Base-by-base conservation (phyloP, 2,113 vertebrate genomes). In the Oncorhynchus clarkii region DNA sequence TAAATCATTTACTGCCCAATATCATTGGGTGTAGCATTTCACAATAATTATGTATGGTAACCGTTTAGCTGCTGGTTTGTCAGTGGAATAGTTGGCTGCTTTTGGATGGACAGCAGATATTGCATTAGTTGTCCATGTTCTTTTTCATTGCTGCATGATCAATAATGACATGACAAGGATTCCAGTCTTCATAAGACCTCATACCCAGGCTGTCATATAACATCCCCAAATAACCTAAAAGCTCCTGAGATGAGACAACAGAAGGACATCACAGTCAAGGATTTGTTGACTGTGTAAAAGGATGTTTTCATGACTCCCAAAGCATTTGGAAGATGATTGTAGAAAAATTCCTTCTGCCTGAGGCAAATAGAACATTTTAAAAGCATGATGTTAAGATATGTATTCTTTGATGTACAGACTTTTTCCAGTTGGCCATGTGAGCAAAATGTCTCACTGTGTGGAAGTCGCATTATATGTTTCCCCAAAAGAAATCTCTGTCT, bases 301-400 rank as follows among this genome's bases (percentile, higher is more conserved):
- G 67, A 16, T 26, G 67, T 59, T 65, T 45, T 65, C 51, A 45
- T 45, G 16, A 48, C 31, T 45, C 45, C 12, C 22, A 20, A 49
- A 8, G 20, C 75, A 34, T 71, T 84, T 70, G 74, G 73, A 76
- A 65, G 74, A 65, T 74, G 78, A 83, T 78, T 86, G 78, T 79
- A 78, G 76, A 60, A 72, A 77, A 71, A 72, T 3, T 26, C 73
- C 71, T 29, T 34, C 64, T 49, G 57, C 70, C 48, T 45, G 2
- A 51, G 77, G 79, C 65, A 82, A 87, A 78, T 57, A 77, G 73
- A 81, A 78, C 26, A 70, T 49, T 77, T 88, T 78, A 57, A 87
- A 85, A 85, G 69, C 79, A 83, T 54, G 72, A 60, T 68, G 24
- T 64, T 82, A 66, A 82, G 82, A 84, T 74, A 85, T 75, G 67